Evolutionary conservation across 2,888 invertebrate genomes (phyloP), one percentile per base, ranked within the genome.

Genomic region (Amorpha juglandis): DNA sequence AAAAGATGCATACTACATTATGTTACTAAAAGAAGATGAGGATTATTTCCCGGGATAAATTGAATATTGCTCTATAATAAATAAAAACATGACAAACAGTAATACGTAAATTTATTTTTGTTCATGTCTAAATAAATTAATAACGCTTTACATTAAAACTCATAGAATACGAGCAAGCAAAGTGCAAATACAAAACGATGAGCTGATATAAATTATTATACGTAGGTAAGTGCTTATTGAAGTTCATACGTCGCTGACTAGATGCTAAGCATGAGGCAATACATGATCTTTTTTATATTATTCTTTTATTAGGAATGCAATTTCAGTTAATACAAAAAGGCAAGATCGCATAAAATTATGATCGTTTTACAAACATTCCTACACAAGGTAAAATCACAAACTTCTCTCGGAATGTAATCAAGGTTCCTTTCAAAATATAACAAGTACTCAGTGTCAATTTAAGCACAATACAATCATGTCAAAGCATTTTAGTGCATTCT

Each of bases 71-170:
- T 9, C 0, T 38, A 38, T 45, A 11, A 7, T 45, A 45, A 48
- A 63, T 63, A 21, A 42, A 62, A 66, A 55, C 14, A 27, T 63
- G 14, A 19, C 27, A 33, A 66, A 66, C 67, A 63, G 47, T 27
- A 50, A 62, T 63, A 58, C 58, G 55, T 68, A 70, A 65, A 72
- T 71, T 75, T 73, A 77, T 72, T 76, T 72, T 74, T 70, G 72
- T 66, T 67, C 67, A 68, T 69, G 68, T 71, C 69, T 74, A 70
- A 78, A 80, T 80, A 80, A 80, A 79, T 80, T 80, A 80, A 75
- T 79, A 80, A 80, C 78, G 78, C 68, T 63, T 68, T 69, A 68
- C 50, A 48, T 50, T 19, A 19, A 11, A 68, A 52, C 38, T 67
- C 68, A 66, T 35, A 48, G 58, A 65, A 58, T 65, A 58, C 58